Evolutionary conservation across 1,140 invertebrate genomes (phyloP).

Genomic region (Drosophila equinoxialis): DNA sequence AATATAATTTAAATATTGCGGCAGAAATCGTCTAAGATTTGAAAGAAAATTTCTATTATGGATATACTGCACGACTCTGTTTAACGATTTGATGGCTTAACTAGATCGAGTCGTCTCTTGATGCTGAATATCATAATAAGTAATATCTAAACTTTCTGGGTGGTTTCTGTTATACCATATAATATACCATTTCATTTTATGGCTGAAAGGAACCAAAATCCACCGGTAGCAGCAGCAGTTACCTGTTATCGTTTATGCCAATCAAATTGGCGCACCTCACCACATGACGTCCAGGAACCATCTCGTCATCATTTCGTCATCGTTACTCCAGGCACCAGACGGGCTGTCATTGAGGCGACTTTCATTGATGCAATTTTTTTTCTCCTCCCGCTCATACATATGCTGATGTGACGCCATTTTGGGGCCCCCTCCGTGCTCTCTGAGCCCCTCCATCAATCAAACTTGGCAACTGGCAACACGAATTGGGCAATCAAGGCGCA

Average conservation of each 20-base stretch:
- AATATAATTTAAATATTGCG: too few species aligned
- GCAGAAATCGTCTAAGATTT: too few species aligned
- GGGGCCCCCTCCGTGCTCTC: background rate
- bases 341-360: slow-evolving; percentile 47
- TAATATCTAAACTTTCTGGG: too few species aligned
- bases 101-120: too few species aligned
- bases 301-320: background rate
- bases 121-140: too few species aligned
- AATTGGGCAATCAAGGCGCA: slow-evolving; percentile 50
- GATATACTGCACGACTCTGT: too few species aligned
- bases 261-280: slow-evolving; percentile 76
- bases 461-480: slow-evolving; percentile 31
- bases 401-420: slow-evolving; percentile 65
- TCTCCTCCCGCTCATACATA: background rate
- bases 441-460: slow-evolving; percentile 6
- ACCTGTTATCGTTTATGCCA: slow-evolving; percentile 48
- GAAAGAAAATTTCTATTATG: too few species aligned
- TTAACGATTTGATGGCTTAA: too few species aligned
- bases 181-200: too few species aligned
- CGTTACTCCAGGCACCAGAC: slow-evolving; percentile 58
- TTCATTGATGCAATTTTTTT: slow-evolving; percentile 15
- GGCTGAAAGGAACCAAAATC: background rate
- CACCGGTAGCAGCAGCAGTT: background rate
- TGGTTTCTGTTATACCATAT: too few species aligned
- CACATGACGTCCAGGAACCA: slow-evolving; percentile 37